phyloP scores from a whole-genome alignment of 2,888 invertebrate species.

The Lycaena phlaeas region DNA sequence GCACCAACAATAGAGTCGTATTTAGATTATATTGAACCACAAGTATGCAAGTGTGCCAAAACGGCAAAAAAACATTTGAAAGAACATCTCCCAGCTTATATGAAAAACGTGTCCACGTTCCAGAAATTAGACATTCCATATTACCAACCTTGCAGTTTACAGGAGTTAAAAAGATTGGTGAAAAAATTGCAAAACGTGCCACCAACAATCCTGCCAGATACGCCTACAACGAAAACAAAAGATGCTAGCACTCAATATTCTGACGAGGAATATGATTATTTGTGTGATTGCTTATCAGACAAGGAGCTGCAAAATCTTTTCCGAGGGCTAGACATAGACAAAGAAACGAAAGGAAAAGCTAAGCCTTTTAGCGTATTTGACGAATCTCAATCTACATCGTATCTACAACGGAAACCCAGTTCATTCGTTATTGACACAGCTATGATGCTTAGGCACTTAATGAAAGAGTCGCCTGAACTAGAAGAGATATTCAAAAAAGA shows the following conservation, averaged over 20 bases:
- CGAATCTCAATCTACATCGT: conserved; percentile 25
- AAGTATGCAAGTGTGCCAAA: conserved; percentile 38
- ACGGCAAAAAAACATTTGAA: conserved; percentile 41
- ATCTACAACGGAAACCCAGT: conserved; percentile 22
- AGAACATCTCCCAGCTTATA: conserved; percentile 50
- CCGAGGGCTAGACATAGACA: conserved; percentile 18
- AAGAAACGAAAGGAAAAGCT: conserved; percentile 14
- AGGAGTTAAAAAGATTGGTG: conserved; percentile 35
- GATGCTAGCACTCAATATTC: conserved; percentile 38
- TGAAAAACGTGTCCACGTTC: conserved; percentile 41
- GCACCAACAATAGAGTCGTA: conserved; percentile 53
- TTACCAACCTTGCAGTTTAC: conserved; percentile 40
- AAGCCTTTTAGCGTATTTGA: conserved; percentile 23
- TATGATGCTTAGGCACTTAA: conserved; percentile 31
- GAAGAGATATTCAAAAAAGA: conserved; percentile 41
- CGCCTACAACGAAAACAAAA: conserved; percentile 29
- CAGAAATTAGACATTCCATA: conserved; percentile 36
- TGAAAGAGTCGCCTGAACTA: conserved; percentile 34
- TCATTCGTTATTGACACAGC: conserved; percentile 38
- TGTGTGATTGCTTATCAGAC: conserved; percentile 49
- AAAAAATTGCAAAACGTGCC: conserved; percentile 28
- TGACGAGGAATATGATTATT: conserved; percentile 36
- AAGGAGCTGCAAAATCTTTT: conserved; percentile 31
- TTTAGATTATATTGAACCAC: conserved; percentile 34
- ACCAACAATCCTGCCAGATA: conserved; percentile 18